Base-by-base conservation (phyloP, 2,113 vertebrate genomes). In the Struthidea cinerea region DNA sequence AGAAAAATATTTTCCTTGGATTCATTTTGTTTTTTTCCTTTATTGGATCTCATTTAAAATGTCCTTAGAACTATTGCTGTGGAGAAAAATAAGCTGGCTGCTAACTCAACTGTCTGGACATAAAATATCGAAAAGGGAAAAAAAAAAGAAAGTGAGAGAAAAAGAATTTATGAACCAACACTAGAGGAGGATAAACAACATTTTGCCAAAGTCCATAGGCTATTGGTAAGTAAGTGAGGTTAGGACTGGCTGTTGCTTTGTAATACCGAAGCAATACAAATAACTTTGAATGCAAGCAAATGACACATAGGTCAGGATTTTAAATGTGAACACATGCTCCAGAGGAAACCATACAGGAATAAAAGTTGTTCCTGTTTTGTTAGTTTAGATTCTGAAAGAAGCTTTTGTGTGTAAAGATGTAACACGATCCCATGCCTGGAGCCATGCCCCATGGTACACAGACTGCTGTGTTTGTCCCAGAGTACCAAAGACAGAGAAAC, bases 321-420 rank as follows among this genome's bases (percentile, higher is more conserved):
- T 98, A 96, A 97, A 96, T 94, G 84, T 93, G 97, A 97, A 95
- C 97, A 97, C 93, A 96, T 97, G 97, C 96, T 96, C 91, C 61
- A 73, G 75, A 96, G 97, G 87, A 97, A 96, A 95, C 96, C 87
- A 67, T 89, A 95, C 71, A 95, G 92, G 89, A 97, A 94, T 97
- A 95, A 97, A 97, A 97, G 97, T 94, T 87, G 86, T 96, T 98
- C 96, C 97, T 98, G 95, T 98, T 98, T 98, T 98, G 97, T 98
- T 97, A 96, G 97, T 97, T 97, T 96, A 97, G 94, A 94, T 93
- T 94, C 97, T 98, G 97, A 98, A 98, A 98, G 98, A 98, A 95
- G 97, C 98, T 98, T 98, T 98, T 99, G 98, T 99, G 94, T 97
- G 94, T 87, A 76, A 96, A 96, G 95, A 92, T 94, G 97, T 98